Conservation (phyloP, 2,113 vertebrate genomes). For the Poeciliopsis retropinna region DNA sequence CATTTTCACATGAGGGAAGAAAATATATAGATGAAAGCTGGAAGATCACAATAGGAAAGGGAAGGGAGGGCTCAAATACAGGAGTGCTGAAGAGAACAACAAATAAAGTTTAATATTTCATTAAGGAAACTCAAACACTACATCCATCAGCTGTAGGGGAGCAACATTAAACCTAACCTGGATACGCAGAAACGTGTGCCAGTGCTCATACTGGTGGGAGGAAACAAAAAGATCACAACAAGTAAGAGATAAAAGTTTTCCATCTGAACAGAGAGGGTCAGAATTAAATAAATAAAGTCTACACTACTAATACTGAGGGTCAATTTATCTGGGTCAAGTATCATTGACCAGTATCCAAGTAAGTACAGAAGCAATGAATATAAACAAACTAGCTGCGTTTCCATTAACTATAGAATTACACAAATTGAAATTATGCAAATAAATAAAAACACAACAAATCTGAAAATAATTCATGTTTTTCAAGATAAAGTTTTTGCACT, state of each 20-base stretch:
- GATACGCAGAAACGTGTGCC: constrained; percentile 74
- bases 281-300: background rate
- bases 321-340: no score
- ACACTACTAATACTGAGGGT: background rate
- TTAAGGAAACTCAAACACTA: background rate
- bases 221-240: constrained; percentile 7
- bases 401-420: no score
- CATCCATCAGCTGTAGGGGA: background rate
- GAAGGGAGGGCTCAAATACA: background rate
- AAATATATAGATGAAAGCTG: constrained; percentile 20
- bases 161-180: constrained; percentile 68
- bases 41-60: background rate
- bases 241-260: background rate
- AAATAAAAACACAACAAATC: no score
- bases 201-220: constrained; percentile 72
- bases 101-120: constrained; percentile 4
- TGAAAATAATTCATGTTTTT: no score
- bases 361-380: no score
- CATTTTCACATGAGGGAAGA: constrained; percentile 2
- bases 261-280: background rate
- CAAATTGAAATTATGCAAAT: no score
- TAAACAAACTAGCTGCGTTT: no score
- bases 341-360: background rate
- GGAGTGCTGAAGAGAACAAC: constrained; percentile 20
- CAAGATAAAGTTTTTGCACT: no score